Base-by-base conservation (phyloP, 1,140 invertebrate genomes). In the Lineus longissimus region DNA sequence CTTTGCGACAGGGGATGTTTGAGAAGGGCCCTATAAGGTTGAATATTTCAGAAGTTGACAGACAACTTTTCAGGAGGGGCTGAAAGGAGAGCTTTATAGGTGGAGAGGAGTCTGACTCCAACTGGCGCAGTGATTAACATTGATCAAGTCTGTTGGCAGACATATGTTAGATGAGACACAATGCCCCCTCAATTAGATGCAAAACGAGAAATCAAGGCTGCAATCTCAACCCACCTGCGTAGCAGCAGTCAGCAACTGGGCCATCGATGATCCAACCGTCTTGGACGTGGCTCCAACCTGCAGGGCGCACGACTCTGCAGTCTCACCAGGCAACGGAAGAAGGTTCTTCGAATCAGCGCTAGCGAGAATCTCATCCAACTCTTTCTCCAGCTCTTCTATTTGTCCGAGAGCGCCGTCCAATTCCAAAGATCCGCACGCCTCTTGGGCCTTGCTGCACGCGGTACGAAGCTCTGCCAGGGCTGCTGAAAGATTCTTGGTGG, bases 401-500 rank as follows among this genome's bases (percentile, higher is more conserved):
- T 93, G 79, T 57, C 94, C 90, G 22, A 92, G 83, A 0, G 93
- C 93, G 0, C 90, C 78, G 22, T 83, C 82, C 1, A 85, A 71
- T 74, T 95, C 94, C 64, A 93, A 82, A n/a, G 91, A 91, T 66
- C 90, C 90, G 76, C 92, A 95, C 0, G 90, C 90, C 74, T 94
- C 90, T 68, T 92, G 88, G 0, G 94, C 91, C 67, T 94, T 88
- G 56, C 86, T 87, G 0, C 94, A 86, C 7, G 93, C 89, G 25
- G 89, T 88, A 73, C 91, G 84, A 1, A 96, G 83, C 65, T 95
- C 93, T 0, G 88, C 86, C 9, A 94, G 83, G 61, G 90, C 89
- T 13, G 87, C 82, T 1, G 89, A 87, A 62, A 95, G 84, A 61
- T 89, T 86, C 71, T 93, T 91, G 2, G 90, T 86, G 43, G 86